A percentile compares a stretch with the other conserved stretches of the same genome.
These are phyloP conservation scores for Haemorhous mexicanus DNA, from an alignment of 2,113 vertebrate genomes.

Conservation along the genomic window DNA sequence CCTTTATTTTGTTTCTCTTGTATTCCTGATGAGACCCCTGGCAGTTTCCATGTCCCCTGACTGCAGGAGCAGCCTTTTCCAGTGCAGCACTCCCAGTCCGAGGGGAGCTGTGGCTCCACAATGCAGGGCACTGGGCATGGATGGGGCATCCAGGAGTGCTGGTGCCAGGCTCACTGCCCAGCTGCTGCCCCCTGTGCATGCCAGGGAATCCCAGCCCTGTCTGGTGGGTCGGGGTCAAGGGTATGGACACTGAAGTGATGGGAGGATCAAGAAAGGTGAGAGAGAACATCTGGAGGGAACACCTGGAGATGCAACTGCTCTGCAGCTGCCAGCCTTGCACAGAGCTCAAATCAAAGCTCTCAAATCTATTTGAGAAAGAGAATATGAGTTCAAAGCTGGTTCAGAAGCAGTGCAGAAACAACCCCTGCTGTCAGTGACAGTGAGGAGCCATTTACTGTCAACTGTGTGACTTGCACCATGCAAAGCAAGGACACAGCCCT, in stretches of 20 bases:
- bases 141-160: background rate
- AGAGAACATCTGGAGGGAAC: background rate
- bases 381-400: background rate
- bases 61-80: background rate
- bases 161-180: background rate
- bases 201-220: background rate
- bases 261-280: background rate
- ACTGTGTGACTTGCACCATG: fast-evolving
- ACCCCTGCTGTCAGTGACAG: background rate
- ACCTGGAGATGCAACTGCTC: background rate
- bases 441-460: background rate
- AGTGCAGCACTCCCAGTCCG: background rate
- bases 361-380: background rate
- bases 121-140: background rate
- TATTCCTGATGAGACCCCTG: background rate
- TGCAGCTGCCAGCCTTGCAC: background rate
- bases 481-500: background rate
- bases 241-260: background rate
- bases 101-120: background rate
- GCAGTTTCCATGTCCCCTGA: background rate
- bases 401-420: background rate
- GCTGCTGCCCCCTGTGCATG: background rate
- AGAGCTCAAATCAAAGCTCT: background rate
- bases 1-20: background rate
- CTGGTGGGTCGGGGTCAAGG: background rate